Evolutionary conservation across 2,888 invertebrate genomes (phyloP), one percentile per base, ranked within the genome.

Genomic region (Amiota communis): DNA sequence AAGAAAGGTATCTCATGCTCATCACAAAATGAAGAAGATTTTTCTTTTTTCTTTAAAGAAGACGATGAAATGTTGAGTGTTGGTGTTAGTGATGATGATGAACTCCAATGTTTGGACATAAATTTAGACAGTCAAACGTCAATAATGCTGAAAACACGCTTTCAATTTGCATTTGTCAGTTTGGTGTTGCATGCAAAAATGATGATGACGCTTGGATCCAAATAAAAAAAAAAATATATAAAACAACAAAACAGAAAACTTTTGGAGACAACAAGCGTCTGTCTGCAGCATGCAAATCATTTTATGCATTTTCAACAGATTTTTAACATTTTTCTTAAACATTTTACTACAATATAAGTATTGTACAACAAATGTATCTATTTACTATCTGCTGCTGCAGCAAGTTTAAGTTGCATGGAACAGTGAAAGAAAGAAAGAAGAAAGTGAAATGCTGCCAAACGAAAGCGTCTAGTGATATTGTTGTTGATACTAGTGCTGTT

Each of bases 401-500:
- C 59, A 59, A 20, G 20, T 59, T 59, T 23, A 59, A 59, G 17
- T 15, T 59, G n/a, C 36, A 36, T 36, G 36, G 6, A 36, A 36
- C 4, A 57, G 63, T 8, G 63, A 63, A 9, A 15, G 36, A 72
- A 72, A 70, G 59, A 61, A 73, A 73, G 67, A 74, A 77, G 76
- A 76, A 86, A 77, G 73, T 75, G 75, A 77, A 74, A 75, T 74
- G 76, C 75, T 76, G 72, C 70, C 74, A 74, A 85, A 74, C 79
- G 85, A 81, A 83, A 81, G 83, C 84, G 85, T 81, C 53, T 64
- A 51, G 46, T 65, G 15, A 76, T 76, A 70, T 68, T 77, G 76
- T 79, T 76, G 77, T 74, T 74, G 77, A 71, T 76, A 79, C 75
- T 77, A 78, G 71, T 63, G 73, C 67, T 70, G 46, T 46, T 51